Evolutionary conservation across 2,888 invertebrate species (phyloP), one percentile per base, ranked within the genome.

Genomic region (Venusia cambrica): DNA sequence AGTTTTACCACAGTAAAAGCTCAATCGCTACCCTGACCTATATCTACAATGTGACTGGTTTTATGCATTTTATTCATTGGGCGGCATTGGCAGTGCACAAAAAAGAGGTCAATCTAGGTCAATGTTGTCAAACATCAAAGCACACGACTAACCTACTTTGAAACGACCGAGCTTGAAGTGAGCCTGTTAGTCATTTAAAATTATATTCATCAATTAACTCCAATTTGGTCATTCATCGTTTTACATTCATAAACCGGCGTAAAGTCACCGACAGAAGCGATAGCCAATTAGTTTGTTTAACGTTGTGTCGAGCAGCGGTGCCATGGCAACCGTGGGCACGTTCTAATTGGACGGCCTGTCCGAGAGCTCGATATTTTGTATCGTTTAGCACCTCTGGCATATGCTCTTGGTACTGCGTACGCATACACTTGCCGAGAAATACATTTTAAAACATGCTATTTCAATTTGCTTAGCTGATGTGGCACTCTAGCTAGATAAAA

Each of bases 271-370:
- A 58, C 62, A 70, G 62, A 69, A 67, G 65, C 64, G 61, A 46
- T 48, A 58, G 53, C 67, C 79, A 78, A 80, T 79, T 78, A 79
- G 76, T 73, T 78, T 73, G 77, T 79, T 78, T 74, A 74, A 70
- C 72, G 67, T 62, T 54, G 69, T 60, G 57, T 48, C 54, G 57
- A 57, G 53, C 50, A 45, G 41, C 64, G 74, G 73, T 66, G 66
- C 65, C 61, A 71, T 71, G 62, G 68, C 60, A 53, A 73, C 76
- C 58, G 62, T 54, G 58, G 62, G 61, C 64, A 65, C 62, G 63
- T 69, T 74, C 64, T 79, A 83, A 81, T 81, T 80, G 78, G 59
- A 51, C 57, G 34, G 54, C 53, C 57, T 52, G 64, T 57, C 62
- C 57, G 58, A 52, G 60, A 53, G 62, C 51, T 56, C 55, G 61